These are phyloP conservation scores for Octomys mimax DNA, from an alignment of 2,797 vertebrate genomes.

Conservation along the genomic window DNA sequence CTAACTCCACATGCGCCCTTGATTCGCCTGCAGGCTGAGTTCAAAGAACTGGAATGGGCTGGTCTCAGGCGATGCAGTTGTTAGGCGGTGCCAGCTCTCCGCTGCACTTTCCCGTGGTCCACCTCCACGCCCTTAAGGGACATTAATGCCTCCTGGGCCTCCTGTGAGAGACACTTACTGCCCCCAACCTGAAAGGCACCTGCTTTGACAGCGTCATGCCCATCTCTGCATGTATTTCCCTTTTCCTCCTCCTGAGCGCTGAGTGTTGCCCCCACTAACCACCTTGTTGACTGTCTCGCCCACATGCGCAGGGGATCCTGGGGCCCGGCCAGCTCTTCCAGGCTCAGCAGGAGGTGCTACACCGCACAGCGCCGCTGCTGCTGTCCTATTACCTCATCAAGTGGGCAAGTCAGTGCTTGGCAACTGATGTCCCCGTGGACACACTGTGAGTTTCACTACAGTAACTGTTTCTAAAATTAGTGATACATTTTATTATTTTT, in stretches of 20 bases:
- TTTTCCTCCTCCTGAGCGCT: neutral
- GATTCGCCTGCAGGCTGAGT: neutral
- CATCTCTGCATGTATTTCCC: no score
- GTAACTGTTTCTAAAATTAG: slow-evolving; percentile 40
- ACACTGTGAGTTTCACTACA: slow-evolving; percentile 91
- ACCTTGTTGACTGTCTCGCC: neutral
- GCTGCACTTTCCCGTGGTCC: neutral
- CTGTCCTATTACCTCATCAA: slow-evolving; percentile 95
- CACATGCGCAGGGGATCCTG: slow-evolving; percentile 89
- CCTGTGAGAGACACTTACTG: neutral
- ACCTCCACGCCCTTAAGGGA: neutral
- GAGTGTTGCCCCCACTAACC: neutral
- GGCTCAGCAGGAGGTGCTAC: slow-evolving; percentile 96
- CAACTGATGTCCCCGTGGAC: slow-evolving; percentile 93
- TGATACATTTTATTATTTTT: neutral
- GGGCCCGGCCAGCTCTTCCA: slow-evolving; percentile 93
- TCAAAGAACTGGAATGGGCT: slow-evolving; percentile 29
- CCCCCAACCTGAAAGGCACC: neutral
- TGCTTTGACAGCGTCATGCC: neutral
- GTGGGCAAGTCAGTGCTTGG: slow-evolving; percentile 93
- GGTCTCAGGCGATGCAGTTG: neutral
- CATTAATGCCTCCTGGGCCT: neutral
- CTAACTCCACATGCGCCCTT: neutral
- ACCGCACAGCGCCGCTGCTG: slow-evolving; percentile 94
- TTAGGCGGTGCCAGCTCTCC: neutral